Evolutionary conservation across 2,888 invertebrate species (phyloP), one percentile per base, ranked within the genome.

Genomic region (Conomelus anceps): DNA sequence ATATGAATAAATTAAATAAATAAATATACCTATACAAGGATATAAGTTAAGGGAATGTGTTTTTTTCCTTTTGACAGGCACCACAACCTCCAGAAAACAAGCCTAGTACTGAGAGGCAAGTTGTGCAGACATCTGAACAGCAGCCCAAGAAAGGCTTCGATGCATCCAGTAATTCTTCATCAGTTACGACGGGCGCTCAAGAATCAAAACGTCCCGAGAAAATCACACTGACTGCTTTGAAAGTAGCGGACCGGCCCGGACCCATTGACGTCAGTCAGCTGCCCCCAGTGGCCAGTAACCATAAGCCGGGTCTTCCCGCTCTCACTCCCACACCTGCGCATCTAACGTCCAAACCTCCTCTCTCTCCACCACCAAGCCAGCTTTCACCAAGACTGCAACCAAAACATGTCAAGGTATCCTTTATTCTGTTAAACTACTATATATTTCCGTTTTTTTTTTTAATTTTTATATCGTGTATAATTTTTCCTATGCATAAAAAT

Each of bases 301-400:
- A 85, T n/a, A 88, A 88, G 23, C 22, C 88, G 22, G 23, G 24
- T n/a, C 24, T 29, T 7, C 84, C 87, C 22, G 88, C 84, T 0
- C 85, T 84, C 87, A 86, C 85, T 87, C 88, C 41, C 34, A 88
- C 89, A 23, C 29, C 24, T 29, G 22, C 85, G n/a, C 85, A 87
- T 3, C 84, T 94, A 22, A 93, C 93, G 23, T 92, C 94, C 11
- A 96, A 96, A 92, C 95, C 95, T 23, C 96, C 96, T 0, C 95
- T 96, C 90, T 95, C 96, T 26, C 95, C 96, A 0, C 95, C 95
- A 13, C 88, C 90, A 23, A 86, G 86, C n/a, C 90, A 90, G 26
- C 88, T 90, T 41, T 90, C 90, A 0, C 90, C 90, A 0, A 93
- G 93, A 90, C 93, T 93, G 26, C 93, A 93, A 89, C 92, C 92